phyloP scores from a whole-genome alignment of 2,888 invertebrate species.

The Smittia aterrima region DNA sequence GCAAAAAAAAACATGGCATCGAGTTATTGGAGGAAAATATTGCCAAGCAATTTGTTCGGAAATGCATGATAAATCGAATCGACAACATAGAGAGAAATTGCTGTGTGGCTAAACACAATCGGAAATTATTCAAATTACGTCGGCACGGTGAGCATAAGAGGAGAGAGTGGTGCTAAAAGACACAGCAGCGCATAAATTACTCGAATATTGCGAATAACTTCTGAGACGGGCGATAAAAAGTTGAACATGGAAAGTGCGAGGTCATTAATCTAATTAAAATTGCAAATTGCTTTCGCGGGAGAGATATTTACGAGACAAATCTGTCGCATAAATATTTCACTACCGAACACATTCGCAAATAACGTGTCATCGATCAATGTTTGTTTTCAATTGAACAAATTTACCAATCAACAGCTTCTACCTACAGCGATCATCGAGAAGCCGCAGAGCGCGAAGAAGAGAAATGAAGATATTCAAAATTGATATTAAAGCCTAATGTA shows the following conservation, averaged over 20 bases:
- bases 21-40: conserved; percentile 3
- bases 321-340: conserved; percentile 18
- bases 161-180: conserved; percentile 17
- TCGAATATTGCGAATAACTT: not conserved
- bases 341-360: not conserved
- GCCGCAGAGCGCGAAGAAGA: not conserved
- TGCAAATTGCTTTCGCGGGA: not conserved
- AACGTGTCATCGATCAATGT: conserved; percentile 11
- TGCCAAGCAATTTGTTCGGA: conserved; percentile 12
- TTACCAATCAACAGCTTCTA: conserved; percentile 15
- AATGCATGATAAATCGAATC: conserved; percentile 19
- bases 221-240: conserved; percentile 3
- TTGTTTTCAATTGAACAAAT: conserved; percentile 17
- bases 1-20: not conserved
- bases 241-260: not conserved
- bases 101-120: conserved; percentile 4
- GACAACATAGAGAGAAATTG: conserved; percentile 8
- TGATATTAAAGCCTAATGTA: conserved; percentile 37
- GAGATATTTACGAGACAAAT: conserved; percentile 20
- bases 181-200: not conserved
- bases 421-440: not conserved
- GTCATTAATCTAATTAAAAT: conserved; percentile 21
- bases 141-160: not conserved
- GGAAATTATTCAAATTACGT: conserved; percentile 35
- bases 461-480: conserved; percentile 35